These are phyloP conservation scores for Mugil cephalus DNA, from an alignment of 2,113 vertebrate species.

Conservation along the genomic window DNA sequence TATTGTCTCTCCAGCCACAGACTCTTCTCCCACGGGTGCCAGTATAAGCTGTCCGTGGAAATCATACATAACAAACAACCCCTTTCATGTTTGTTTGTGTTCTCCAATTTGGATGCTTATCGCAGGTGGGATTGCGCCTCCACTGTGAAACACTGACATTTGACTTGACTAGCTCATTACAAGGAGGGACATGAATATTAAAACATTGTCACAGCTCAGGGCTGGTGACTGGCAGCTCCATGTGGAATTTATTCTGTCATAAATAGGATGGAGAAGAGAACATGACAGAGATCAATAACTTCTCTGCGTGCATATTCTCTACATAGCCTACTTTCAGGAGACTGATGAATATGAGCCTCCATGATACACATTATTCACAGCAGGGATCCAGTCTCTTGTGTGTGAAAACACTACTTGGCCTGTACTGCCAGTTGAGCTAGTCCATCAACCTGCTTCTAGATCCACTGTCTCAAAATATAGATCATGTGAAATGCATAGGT, in stretches of 20 bases:
- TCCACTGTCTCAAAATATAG: neutral
- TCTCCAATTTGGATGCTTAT: slow-evolving; percentile 55
- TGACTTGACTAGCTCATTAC: slow-evolving; percentile 63
- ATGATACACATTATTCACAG: slow-evolving; percentile 41
- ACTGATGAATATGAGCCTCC: slow-evolving; percentile 29
- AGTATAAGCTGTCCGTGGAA: neutral
- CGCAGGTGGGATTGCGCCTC: slow-evolving; percentile 50
- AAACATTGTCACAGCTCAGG: slow-evolving; percentile 46
- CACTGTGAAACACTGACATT: slow-evolving; percentile 64
- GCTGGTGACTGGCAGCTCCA: slow-evolving; percentile 52
- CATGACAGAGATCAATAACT: slow-evolving; percentile 45
- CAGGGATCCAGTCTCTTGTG: slow-evolving; percentile 26
- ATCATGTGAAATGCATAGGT: neutral
- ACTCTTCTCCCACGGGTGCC: slow-evolving; percentile 29
- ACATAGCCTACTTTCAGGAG: slow-evolving; percentile 32
- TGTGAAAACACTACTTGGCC: slow-evolving; percentile 10
- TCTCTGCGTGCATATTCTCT: slow-evolving; percentile 32
- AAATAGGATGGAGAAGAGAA: slow-evolving; percentile 23
- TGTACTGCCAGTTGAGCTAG: neutral
- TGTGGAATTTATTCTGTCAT: slow-evolving; percentile 47
- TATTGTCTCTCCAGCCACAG: slow-evolving; percentile 32
- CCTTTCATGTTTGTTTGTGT: slow-evolving; percentile 59
- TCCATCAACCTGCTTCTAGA: neutral
- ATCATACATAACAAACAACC: slow-evolving; percentile 50
- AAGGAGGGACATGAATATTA: slow-evolving; percentile 63